These are phyloP conservation scores for Megatriorchis doriae DNA, from an alignment of 2,113 vertebrate genomes.

Conservation along the genomic window DNA sequence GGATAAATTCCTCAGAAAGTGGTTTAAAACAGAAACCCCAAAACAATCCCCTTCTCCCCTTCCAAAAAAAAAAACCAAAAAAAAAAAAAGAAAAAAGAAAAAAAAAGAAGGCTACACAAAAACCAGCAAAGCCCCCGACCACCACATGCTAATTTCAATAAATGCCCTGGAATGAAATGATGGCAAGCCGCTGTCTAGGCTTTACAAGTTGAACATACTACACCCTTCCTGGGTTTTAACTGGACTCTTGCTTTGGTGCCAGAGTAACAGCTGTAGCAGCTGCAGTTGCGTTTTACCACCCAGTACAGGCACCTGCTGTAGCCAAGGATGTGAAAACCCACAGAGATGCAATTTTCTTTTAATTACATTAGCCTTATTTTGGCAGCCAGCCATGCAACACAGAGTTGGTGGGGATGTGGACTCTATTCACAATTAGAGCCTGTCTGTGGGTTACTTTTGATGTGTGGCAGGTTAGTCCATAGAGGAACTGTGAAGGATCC, in stretches of 20 bases:
- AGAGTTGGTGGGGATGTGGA: background rate
- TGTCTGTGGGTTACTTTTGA: background rate
- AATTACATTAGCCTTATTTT: slow-evolving; percentile 40
- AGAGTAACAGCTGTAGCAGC: slow-evolving; percentile 70
- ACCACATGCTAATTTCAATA: slow-evolving; percentile 52
- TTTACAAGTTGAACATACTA: slow-evolving; percentile 43
- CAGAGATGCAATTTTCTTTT: slow-evolving; percentile 62
- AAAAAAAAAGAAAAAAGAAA: fast-evolving
- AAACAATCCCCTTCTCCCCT: background rate
- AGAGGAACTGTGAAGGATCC: background rate
- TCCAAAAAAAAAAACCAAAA: background rate
- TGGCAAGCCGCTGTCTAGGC: background rate
- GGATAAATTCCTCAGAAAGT: background rate
- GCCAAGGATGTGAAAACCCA: slow-evolving; percentile 58
- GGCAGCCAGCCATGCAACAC: slow-evolving; percentile 32
- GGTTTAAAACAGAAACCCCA: background rate
- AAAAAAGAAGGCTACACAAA: background rate
- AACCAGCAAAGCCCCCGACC: background rate
- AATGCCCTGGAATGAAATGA: slow-evolving; percentile 25
- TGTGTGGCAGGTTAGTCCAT: background rate
- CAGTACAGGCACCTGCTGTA: slow-evolving; percentile 56
- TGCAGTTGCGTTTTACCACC: slow-evolving; percentile 56
- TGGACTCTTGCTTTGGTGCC: slow-evolving; percentile 33
- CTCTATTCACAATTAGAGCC: slow-evolving; percentile 3
- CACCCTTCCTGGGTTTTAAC: slow-evolving; percentile 50